Percentiles rank a stretch among this genome's conserved stretches.
phyloP scores from a whole-genome alignment of 2,888 invertebrate genomes.

The Calephelis perditalis region DNA sequence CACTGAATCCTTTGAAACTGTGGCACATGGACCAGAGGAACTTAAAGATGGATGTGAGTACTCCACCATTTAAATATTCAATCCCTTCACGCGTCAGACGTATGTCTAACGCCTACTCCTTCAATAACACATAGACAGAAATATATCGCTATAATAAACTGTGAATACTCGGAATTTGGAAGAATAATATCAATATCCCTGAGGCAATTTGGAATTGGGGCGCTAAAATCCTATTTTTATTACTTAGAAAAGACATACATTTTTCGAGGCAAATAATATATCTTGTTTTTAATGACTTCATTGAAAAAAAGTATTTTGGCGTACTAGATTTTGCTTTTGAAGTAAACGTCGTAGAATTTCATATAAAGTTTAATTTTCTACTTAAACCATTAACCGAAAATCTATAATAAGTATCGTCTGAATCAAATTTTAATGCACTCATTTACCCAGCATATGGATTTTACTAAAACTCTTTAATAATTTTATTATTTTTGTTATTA shows the following conservation, averaged over 20 bases:
- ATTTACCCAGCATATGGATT: too few relatives aligned
- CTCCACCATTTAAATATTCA: constrained; percentile 42
- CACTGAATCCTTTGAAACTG: neutral
- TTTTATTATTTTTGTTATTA: too few relatives aligned
- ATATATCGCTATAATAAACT: constrained; percentile 12
- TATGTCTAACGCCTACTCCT: constrained; percentile 6
- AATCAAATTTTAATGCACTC: too few relatives aligned
- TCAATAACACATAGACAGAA: constrained; percentile 10
- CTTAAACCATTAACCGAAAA: too few relatives aligned
- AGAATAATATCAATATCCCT: constrained; percentile 4
- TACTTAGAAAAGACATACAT: neutral
- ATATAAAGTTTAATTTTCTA: too few relatives aligned
- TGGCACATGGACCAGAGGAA: constrained; percentile 5
- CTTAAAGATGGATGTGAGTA: constrained; percentile 44
- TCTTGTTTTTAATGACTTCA: too few relatives aligned
- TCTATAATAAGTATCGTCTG: too few relatives aligned
- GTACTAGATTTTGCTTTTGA: too few relatives aligned
- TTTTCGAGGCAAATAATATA: neutral
- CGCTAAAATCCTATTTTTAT: constrained; percentile 10
- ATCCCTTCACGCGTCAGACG: constrained; percentile 38
- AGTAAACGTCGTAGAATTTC: too few relatives aligned
- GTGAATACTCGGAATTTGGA: constrained; percentile 4
- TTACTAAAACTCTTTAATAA: too few relatives aligned
- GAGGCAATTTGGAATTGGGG: constrained; percentile 12
- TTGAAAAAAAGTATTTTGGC: too few relatives aligned